These are phyloP conservation scores for Hermaeophaga mercurialis DNA, from an alignment of 2,888 invertebrate genomes.

Conservation along the genomic window DNA sequence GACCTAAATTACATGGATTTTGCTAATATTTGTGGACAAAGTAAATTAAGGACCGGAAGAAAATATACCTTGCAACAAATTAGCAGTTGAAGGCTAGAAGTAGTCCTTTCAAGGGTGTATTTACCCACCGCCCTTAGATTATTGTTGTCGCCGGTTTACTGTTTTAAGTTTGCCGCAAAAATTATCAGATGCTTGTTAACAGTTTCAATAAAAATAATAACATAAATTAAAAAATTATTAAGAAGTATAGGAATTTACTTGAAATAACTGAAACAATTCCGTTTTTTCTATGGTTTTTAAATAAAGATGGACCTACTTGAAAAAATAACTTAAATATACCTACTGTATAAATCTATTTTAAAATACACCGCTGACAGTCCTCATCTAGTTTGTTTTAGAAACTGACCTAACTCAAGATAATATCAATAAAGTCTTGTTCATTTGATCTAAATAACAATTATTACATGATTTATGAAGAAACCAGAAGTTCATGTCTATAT, in stretches of 20 bases:
- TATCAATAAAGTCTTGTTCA: background rate
- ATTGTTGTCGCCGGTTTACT: slow-evolving; percentile 18
- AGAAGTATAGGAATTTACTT: too few relatives aligned
- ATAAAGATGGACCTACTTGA: too few relatives aligned
- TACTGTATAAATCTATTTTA: too few relatives aligned
- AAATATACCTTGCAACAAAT: slow-evolving; percentile 15
- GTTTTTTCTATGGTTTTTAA: too few relatives aligned
- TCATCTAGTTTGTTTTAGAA: background rate
- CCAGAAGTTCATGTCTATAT: slow-evolving; percentile 13
- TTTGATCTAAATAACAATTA: slow-evolving; percentile 2
- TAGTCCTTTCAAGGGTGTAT: slow-evolving; percentile 15
- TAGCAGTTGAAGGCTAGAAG: slow-evolving; percentile 11
- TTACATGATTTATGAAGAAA: slow-evolving; percentile 17
- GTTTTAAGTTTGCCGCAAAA: background rate
- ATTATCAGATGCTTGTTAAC: background rate
- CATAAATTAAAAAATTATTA: too few relatives aligned
- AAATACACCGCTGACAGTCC: too few relatives aligned
- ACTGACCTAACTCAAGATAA: slow-evolving; percentile 18
- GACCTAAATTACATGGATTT: slow-evolving; percentile 19
- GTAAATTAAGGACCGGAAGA: slow-evolving; percentile 21
- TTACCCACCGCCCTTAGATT: slow-evolving; percentile 24
- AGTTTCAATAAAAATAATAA: too few relatives aligned
- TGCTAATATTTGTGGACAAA: slow-evolving; percentile 24
- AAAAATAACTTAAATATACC: too few relatives aligned
- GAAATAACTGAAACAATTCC: too few relatives aligned